Base-by-base conservation (phyloP, 1,140 invertebrate species). In the Brachionus calyciflorus region DNA sequence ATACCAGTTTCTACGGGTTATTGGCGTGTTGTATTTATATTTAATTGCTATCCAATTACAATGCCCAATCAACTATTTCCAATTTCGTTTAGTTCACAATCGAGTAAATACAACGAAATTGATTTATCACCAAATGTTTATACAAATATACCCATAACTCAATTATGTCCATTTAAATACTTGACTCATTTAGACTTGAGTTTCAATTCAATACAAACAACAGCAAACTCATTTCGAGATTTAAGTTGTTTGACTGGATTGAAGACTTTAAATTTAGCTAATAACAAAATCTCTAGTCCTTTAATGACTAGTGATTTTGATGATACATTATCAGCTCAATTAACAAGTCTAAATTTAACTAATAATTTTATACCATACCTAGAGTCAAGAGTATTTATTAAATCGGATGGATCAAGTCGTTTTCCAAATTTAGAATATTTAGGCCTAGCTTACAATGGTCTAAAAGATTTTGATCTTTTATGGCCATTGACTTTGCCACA, bases 371-470 rank as follows among this genome's bases (percentile, higher is more conserved):
- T 73, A 33, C 44, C 24, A 14, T 73, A 51, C 26, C 19, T 73
- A 10, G 6, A 73, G 41, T 51, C 46, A 37, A 30, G 9, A 28
- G 12, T 10, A 21, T 73, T 73, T 73, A 21, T 73, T 12, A 73
- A 55, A 37, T 21, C 44, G 6, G 69, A 73, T 26, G 69, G 51
- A 19, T 40, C 21, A 26, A 51, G 44, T 24, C 44, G 69, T 1
- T 73, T 73, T 51, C 69, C 69, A 9, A 73, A 30, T 51, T 21
- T 73, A 49, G 19, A 73, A 26, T 73, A 51, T 24, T 24, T 73
- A 19, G 69, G 69, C 4, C 19, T 73, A 26, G 69, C 69, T 17
- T 26, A 37, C 1, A 73, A 73, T 24, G 33, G 21, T n/a, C 30
- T 73, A 1, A 73, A 73, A 17, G 44, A 49, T 37, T 51, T 73